Conservation (phyloP, 1,140 invertebrate species). For the Penaeus chinensis region DNA sequence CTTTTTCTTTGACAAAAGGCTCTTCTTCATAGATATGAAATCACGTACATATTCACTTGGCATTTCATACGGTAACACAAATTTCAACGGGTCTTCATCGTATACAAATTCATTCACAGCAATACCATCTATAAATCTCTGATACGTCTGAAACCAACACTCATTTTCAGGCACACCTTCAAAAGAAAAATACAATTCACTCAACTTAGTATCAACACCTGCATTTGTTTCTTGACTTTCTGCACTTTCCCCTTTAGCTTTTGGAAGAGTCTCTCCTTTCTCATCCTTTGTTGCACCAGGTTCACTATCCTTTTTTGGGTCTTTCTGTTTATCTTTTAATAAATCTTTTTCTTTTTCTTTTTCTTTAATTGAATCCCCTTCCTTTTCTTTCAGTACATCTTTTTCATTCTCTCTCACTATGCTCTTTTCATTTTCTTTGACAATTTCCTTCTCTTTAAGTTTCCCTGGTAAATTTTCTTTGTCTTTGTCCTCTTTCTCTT, state of each 20-base stretch:
- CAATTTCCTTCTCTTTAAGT: not conserved
- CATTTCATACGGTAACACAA: constrained; percentile 64
- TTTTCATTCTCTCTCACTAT: constrained; percentile 1
- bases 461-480: not conserved
- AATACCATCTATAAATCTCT: constrained; percentile 60
- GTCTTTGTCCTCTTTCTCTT: constrained; percentile 1
- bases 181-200: constrained; percentile 62
- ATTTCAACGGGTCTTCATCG: constrained; percentile 59
- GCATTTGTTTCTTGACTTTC: constrained; percentile 8
- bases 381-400: constrained; percentile 21
- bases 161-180: constrained; percentile 60
- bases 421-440: constrained; percentile 2
- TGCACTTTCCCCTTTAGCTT: constrained; percentile 19
- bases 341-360: not conserved
- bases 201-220: constrained; percentile 33
- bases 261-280: constrained; percentile 22
- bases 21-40: constrained; percentile 52
- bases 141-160: constrained; percentile 63
- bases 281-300: constrained; percentile 6
- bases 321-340: constrained; percentile 14
- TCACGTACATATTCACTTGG: constrained; percentile 63
- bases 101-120: constrained; percentile 58
- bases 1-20: constrained; percentile 56
- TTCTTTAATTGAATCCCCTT: constrained; percentile 5
- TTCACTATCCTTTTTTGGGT: constrained; percentile 19